Percentiles rank a stretch among this genome's conserved stretches.
Evolutionary conservation across 2,797 vertebrate species (phyloP).

Genomic region (Enteromius thamalakanensis): DNA sequence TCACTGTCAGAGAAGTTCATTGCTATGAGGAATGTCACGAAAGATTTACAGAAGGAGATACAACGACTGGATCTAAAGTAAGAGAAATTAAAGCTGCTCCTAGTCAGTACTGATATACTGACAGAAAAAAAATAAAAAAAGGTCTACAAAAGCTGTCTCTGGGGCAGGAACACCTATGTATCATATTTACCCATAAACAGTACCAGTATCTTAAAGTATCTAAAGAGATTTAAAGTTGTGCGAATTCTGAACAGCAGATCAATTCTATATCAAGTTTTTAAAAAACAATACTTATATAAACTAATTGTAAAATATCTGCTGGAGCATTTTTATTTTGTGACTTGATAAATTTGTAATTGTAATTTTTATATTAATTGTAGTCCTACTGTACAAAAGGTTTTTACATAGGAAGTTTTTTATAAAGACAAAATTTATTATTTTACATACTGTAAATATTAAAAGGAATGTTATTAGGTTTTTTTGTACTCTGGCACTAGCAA

Average conservation of each 20-base stretch:
- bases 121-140: neutral
- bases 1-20: conserved; percentile 72
- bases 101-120: neutral
- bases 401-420: neutral
- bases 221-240: neutral
- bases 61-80: conserved; percentile 81
- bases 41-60: conserved; percentile 76
- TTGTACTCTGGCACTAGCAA: neutral
- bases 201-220: neutral
- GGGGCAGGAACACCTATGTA: neutral
- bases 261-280: neutral
- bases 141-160: neutral
- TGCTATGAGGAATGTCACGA: conserved; percentile 71
- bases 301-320: neutral
- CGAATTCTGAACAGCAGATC: neutral
- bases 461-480: neutral
- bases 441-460: neutral
- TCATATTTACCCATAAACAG: neutral
- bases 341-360: neutral
- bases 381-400: too few relatives aligned
- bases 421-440: neutral
- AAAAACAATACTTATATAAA: neutral
- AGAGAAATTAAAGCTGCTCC: conserved; percentile 47
- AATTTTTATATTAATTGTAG: neutral
- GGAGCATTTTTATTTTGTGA: neutral